Evolutionary conservation across 2,888 invertebrate species (phyloP).

Genomic region (Agriopis leucophaearia): DNA sequence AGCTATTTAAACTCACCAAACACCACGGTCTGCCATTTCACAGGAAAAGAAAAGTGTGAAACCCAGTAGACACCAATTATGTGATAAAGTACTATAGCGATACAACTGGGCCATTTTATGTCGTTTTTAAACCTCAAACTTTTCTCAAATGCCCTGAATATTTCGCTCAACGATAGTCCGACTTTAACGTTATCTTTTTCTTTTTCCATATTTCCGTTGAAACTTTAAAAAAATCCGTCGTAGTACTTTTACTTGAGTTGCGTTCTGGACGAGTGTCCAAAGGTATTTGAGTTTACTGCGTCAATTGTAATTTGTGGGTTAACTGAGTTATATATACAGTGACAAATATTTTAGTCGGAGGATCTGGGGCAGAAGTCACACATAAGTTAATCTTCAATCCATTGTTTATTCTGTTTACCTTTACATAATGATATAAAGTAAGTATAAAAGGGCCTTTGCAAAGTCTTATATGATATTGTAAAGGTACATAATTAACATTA

Average conservation of each 20-base stretch:
- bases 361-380: slow-evolving; percentile 38
- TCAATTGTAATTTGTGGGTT: slow-evolving; percentile 38
- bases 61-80: slow-evolving; percentile 76
- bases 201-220: slow-evolving; percentile 51
- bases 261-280: slow-evolving; percentile 29
- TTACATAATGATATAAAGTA: neutral
- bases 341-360: slow-evolving; percentile 25
- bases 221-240: slow-evolving; percentile 35
- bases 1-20: slow-evolving; percentile 68
- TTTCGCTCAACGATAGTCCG: slow-evolving; percentile 60
- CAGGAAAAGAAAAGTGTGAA: slow-evolving; percentile 72
- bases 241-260: slow-evolving; percentile 36
- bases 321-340: slow-evolving; percentile 38
- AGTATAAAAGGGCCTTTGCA: too few relatives aligned
- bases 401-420: slow-evolving; percentile 47
- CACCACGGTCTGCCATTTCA: slow-evolving; percentile 76
- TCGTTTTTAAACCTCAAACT: slow-evolving; percentile 76
- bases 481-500: too few relatives aligned
- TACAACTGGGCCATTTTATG: slow-evolving; percentile 76
- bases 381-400: slow-evolving; percentile 49
- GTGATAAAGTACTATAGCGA: slow-evolving; percentile 72
- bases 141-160: slow-evolving; percentile 70
- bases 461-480: too few relatives aligned
- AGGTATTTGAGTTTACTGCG: slow-evolving; percentile 40
- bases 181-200: slow-evolving; percentile 50